A percentile compares a stretch with the other conserved stretches of the same genome.
Conservation (phyloP, 2,888 invertebrate genomes). For the Theristus sp. region DNA sequence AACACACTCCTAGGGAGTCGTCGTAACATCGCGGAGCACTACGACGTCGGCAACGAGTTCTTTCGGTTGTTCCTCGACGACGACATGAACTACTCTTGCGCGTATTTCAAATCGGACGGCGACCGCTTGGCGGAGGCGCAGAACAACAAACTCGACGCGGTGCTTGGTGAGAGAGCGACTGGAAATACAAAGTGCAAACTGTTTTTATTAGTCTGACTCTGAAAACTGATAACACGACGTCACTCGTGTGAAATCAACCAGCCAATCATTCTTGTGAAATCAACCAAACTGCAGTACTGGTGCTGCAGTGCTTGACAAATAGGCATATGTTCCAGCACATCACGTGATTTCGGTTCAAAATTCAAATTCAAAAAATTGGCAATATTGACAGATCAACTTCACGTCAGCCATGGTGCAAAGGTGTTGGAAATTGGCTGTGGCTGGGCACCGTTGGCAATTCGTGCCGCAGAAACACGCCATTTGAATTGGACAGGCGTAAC, state of each 20-base stretch:
- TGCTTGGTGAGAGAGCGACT: too few species aligned
- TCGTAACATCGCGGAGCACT: not conserved
- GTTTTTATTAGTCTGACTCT: too few species aligned
- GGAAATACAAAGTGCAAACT: too few species aligned
- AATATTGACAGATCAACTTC: not conserved
- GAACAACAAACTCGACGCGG: not conserved
- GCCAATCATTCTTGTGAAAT: too few species aligned
- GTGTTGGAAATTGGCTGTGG: not conserved
- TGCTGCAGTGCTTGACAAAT: too few species aligned
- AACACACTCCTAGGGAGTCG: not conserved
- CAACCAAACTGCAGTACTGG: too few species aligned
- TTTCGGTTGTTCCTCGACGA: not conserved
- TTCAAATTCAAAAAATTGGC: not conserved
- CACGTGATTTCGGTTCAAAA: too few species aligned
- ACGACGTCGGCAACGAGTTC: slow-evolving; percentile 1
- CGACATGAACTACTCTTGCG: not conserved
- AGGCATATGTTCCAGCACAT: too few species aligned
- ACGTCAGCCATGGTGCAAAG: not conserved
- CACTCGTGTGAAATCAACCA: too few species aligned
- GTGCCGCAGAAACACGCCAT: not conserved
- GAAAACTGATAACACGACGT: too few species aligned
- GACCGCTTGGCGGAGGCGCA: not conserved
- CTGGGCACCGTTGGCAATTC: not conserved
- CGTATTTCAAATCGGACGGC: not conserved
- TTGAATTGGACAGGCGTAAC: not conserved